These are phyloP conservation scores for Taenioides sp. DNA, from an alignment of 2,797 vertebrate genomes.

Conservation along the genomic window DNA sequence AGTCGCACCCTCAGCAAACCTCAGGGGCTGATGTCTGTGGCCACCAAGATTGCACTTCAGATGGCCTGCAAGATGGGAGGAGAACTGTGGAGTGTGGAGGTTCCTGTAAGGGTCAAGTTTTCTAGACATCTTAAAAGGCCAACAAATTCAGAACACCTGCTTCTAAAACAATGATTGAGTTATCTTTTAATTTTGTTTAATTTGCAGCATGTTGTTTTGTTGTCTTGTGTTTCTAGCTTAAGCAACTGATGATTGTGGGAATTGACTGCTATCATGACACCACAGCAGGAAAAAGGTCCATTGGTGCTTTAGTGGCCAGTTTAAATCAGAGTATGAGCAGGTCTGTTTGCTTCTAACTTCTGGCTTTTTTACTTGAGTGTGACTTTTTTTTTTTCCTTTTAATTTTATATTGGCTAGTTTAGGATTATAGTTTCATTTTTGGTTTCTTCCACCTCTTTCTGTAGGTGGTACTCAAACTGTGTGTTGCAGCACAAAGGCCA, in stretches of 20 bases:
- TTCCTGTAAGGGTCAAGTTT: slow-evolving; percentile 80
- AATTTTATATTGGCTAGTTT: background rate
- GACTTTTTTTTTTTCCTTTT: background rate
- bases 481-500: slow-evolving; percentile 89
- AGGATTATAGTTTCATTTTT: background rate
- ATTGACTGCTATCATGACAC: slow-evolving; percentile 94
- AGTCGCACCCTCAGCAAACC: slow-evolving; percentile 85
- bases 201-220: background rate
- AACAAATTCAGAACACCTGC: background rate
- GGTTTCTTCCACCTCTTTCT: background rate
- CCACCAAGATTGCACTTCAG: slow-evolving; percentile 92
- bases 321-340: slow-evolving; percentile 89
- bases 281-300: slow-evolving; percentile 82
- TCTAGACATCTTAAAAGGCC: background rate
- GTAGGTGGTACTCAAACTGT: slow-evolving; percentile 94
- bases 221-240: slow-evolving; percentile 77
- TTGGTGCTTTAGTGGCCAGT: slow-evolving; percentile 92
- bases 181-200: background rate
- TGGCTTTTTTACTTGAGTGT: background rate
- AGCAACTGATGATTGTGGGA: slow-evolving; percentile 93
- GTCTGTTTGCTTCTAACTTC: slow-evolving; percentile 58
- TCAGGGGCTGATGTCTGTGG: slow-evolving; percentile 85
- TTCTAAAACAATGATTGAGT: background rate
- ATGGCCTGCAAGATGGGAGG: slow-evolving; percentile 98
- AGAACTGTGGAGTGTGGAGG: slow-evolving; percentile 94